Evolutionary conservation across 2,888 invertebrate genomes (phyloP), one percentile per base, ranked within the genome.

Genomic region (Cyrtodaria siliqua): DNA sequence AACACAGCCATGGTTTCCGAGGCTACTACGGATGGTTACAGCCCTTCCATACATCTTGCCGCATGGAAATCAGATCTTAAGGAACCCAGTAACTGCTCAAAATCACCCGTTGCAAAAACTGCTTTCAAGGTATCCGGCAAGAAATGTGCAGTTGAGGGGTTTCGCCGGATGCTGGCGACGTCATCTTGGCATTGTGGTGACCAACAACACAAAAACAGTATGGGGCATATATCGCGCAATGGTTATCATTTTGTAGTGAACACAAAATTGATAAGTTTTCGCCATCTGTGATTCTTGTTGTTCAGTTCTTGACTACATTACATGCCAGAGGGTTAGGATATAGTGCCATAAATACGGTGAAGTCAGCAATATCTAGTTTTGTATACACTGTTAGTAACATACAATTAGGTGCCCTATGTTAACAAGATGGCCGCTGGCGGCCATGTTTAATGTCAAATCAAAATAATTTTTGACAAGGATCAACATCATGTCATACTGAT

Each of bases 11-110:
- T n/a, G n/a, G n/a, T n/a, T n/a, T n/a, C n/a, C n/a, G n/a, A n/a
- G n/a, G n/a, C n/a, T n/a, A n/a, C n/a, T n/a, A n/a, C n/a, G n/a
- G n/a, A n/a, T n/a, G n/a, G n/a, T n/a, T n/a, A n/a, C n/a, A n/a
- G n/a, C n/a, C n/a, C n/a, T n/a, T n/a, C n/a, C 23, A 8, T 62
- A 62, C 23, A 52, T 62, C 2, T 62, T 62, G 4, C 24, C 33
- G 23, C 62, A 33, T 12, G 12, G n/a, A n/a, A n/a, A n/a, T n/a
- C n/a, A n/a, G n/a, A n/a, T n/a, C n/a, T n/a, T n/a, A n/a, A n/a
- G n/a, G n/a, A 4, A 33, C 12, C 33, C 33, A 12, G 12, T 8
- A 33, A 33, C 33, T 8, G 6, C 12, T 33, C 4, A 23, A 6
- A 33, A 52, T 33, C 33, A 33, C 40, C 50, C 29, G 20, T 18